Percentiles rank a stretch among this genome's conserved stretches.
Evolutionary conservation across 2,888 invertebrate species (phyloP).

Genomic region (Lithophane leautieri): DNA sequence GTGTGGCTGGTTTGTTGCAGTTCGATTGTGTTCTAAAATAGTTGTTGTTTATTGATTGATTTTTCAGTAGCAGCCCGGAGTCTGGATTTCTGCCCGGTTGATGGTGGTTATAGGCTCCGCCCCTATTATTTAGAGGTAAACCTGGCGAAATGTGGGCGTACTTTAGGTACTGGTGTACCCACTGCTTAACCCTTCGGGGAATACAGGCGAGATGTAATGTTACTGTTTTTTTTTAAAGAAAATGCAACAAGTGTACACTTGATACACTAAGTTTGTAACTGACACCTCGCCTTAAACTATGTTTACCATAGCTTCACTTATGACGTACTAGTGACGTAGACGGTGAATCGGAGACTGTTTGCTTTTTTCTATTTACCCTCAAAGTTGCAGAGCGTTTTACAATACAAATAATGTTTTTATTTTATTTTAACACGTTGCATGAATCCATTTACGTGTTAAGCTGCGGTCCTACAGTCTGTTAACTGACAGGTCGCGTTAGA

Average conservation of each 20-base stretch:
- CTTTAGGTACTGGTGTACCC: not conserved
- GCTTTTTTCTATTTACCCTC: not conserved
- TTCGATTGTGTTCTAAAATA: not conserved
- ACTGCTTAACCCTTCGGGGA: not conserved
- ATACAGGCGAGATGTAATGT: not conserved
- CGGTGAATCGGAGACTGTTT: conserved; percentile 8
- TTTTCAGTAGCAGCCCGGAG: not conserved
- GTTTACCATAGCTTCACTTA: conserved; percentile 17
- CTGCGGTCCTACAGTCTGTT: too few relatives aligned
- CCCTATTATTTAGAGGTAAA: not conserved
- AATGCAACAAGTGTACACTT: not conserved
- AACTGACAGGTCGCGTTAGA: too few relatives aligned
- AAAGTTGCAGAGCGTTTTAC: not conserved
- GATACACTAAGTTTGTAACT: conserved; percentile 2
- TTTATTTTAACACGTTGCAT: not conserved
- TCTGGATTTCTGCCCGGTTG: not conserved
- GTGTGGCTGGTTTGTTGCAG: not conserved
- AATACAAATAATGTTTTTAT: not conserved
- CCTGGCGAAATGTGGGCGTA: too few relatives aligned
- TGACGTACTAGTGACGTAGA: too few relatives aligned
- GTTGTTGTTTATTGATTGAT: not conserved
- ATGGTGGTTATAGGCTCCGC: too few relatives aligned
- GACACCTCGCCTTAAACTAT: not conserved
- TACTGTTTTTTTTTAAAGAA: not conserved
- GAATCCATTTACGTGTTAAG: not conserved